A percentile compares a stretch with the other conserved stretches of the same genome.
Evolutionary conservation across 2,113 vertebrate species (phyloP).

Genomic region (Thryonomys swinderianus): DNA sequence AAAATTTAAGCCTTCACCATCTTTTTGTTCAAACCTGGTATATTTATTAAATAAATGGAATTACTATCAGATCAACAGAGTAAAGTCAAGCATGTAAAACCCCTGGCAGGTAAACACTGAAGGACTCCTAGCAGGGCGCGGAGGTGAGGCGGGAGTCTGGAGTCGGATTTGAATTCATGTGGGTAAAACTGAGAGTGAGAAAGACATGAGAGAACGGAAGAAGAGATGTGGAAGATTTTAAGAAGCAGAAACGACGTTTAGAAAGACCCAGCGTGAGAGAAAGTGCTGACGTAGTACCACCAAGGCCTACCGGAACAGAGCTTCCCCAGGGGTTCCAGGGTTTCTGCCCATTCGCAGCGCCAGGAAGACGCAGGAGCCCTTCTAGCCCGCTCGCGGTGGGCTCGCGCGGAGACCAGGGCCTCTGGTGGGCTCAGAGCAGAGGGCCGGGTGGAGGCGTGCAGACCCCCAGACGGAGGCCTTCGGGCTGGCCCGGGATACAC

Average conservation of each 20-base stretch:
- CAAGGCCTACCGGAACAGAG: background rate
- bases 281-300: background rate
- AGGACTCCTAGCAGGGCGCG: background rate
- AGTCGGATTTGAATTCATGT: background rate
- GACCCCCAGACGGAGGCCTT: background rate
- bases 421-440: fast-evolving
- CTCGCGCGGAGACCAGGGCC: no score
- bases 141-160: background rate
- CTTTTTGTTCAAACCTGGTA: no score
- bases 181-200: background rate
- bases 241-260: background rate
- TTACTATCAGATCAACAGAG: background rate
- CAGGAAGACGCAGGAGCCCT: no score
- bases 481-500: background rate
- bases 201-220: background rate
- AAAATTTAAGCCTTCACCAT: no score
- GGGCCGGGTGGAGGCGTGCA: no score
- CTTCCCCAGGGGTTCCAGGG: background rate
- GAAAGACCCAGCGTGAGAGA: background rate
- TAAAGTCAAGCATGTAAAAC: background rate
- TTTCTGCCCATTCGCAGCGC: no score
- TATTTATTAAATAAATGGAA: background rate
- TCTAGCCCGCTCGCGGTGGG: background rate
- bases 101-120: background rate
- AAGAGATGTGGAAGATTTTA: background rate